Base-by-base conservation (phyloP, 2,888 invertebrate genomes). In the Zeuzera pyrina region DNA sequence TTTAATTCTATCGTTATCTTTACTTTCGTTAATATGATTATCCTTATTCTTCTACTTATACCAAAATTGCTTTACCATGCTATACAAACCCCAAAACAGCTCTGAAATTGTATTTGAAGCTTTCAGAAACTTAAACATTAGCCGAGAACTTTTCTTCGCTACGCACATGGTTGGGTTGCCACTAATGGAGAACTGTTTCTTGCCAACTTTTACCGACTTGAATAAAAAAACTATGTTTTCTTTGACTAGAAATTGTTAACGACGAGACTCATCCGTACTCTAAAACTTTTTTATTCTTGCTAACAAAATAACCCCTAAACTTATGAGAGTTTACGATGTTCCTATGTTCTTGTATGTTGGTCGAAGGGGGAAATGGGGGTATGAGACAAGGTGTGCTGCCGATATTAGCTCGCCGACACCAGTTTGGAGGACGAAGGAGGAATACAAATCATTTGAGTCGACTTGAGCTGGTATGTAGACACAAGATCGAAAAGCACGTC, bases 51-150 rank as follows among this genome's bases (percentile, higher is more conserved):
- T n/a, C n/a, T n/a, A n/a, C 8, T 13, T 8, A 22, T 15, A 26
- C 4, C 3, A n/a, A n/a, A n/a, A 22, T 12, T 33, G 14, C n/a
- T 31, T 12, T 34, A 43, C 45, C 49, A 51, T 38, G 47, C 46
- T 49, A 43, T 42, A 36, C 36, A 24, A 43, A 31, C 56, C 35
- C 36, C 45, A 48, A 47, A 37, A 30, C 38, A 37, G n/a, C 39
- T 43, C 47, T 47, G 48, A 69, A 70, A 72, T 70, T 65, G 69
- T 66, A 64, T 76, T 70, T 62, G 61, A 64, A 68, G 58, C 62
- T 66, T 59, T 59, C 56, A 52, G 56, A 66, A 77, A 79, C 70
- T 78, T 72, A 43, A 45, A 52, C 69, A 70, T 74, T 73, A 73
- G 57, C 49, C 45, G 52, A 43, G 50, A 65, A 76, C 61, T 71